phyloP scores from a whole-genome alignment of 2,113 vertebrate genomes.

The Tonatia bakeri region DNA sequence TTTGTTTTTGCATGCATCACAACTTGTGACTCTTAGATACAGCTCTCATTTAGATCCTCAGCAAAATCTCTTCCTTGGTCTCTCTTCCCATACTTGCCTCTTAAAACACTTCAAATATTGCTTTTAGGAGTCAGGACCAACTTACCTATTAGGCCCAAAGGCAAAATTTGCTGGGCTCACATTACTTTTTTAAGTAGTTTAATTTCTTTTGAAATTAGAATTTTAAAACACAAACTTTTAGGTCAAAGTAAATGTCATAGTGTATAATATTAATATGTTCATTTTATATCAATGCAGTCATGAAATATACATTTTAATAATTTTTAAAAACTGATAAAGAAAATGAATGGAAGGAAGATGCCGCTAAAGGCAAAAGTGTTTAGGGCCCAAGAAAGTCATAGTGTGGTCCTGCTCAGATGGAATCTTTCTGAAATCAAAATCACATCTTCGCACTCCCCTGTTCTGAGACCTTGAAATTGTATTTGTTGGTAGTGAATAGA shows the following conservation, averaged over 20 bases:
- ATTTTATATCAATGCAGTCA: background rate
- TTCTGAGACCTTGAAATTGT: background rate
- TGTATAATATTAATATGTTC: background rate
- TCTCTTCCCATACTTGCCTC: background rate
- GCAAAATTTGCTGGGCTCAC: background rate
- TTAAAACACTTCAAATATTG: background rate
- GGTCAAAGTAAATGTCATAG: background rate
- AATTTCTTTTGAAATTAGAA: constrained; percentile 23
- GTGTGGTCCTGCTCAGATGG: background rate
- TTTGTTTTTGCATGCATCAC: background rate
- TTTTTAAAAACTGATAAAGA: background rate
- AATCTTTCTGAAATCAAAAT: constrained; percentile 2
- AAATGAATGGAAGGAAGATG: background rate
- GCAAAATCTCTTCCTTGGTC: background rate
- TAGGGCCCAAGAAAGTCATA: background rate
- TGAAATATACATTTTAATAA: background rate
- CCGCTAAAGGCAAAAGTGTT: background rate
- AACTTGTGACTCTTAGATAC: background rate
- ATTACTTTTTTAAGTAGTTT: background rate
- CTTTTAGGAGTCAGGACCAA: background rate
- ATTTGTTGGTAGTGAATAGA: background rate
- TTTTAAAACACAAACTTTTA: background rate
- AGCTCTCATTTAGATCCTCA: background rate
- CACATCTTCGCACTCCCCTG: background rate
- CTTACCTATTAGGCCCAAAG: background rate